These are phyloP conservation scores for Chaetorhynchus papuensis DNA, from an alignment of 2,113 vertebrate species.

Conservation along the genomic window DNA sequence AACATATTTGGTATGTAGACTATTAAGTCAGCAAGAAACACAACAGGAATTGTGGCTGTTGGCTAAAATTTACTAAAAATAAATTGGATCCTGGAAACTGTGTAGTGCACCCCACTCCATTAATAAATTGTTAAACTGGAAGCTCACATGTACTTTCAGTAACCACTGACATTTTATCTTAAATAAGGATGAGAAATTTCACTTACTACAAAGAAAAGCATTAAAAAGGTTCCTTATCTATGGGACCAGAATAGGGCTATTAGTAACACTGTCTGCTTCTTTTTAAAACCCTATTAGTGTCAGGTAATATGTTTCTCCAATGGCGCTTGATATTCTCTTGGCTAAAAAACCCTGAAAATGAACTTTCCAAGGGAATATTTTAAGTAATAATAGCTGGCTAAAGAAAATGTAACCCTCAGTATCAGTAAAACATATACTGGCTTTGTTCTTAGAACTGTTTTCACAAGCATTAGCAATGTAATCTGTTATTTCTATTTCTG, in stretches of 20 bases:
- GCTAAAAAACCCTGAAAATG: neutral
- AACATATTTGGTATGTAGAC: neutral
- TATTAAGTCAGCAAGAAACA: neutral
- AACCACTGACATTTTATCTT: conserved; percentile 50
- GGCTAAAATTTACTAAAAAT: neutral
- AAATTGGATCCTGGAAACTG: neutral
- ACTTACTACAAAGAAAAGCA: conserved; percentile 53
- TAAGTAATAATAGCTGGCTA: neutral
- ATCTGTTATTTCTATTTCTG: neutral
- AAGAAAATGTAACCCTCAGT: neutral
- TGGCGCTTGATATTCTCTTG: neutral
- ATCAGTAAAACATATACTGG: neutral
- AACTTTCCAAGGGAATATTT: conserved; percentile 39
- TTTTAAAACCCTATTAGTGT: conserved; percentile 55
- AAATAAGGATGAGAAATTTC: conserved; percentile 53
- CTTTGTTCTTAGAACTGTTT: neutral
- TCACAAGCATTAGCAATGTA: neutral
- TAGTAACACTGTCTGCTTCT: conserved; percentile 58
- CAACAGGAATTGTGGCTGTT: neutral
- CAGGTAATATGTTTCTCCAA: conserved; percentile 61
- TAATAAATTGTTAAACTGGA: conserved; percentile 29
- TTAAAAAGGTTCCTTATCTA: conserved; percentile 68
- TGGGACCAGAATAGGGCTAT: conserved; percentile 60
- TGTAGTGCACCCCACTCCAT: neutral
- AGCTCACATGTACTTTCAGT: conserved; percentile 35